Percentiles rank a stretch among this genome's conserved stretches.
Evolutionary conservation across 2,888 invertebrate genomes (phyloP).

Genomic region (Meandrusa payeni): DNA sequence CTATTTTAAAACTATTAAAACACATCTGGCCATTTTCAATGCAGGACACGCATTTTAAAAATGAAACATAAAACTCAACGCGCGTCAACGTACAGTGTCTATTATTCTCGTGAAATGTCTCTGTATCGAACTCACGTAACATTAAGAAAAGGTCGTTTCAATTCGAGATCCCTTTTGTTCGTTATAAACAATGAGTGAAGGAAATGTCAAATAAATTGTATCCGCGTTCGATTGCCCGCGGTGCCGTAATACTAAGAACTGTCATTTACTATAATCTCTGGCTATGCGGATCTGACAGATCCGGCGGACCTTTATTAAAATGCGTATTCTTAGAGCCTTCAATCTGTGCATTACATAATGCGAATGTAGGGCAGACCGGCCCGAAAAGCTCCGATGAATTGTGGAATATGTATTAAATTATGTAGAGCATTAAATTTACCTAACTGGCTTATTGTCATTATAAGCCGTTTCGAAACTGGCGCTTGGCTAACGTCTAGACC

Average conservation of each 20-base stretch:
- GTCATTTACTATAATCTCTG: slow-evolving; percentile 7
- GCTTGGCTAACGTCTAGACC: slow-evolving; percentile 43
- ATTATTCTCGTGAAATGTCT: not conserved
- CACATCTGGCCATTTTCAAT: too few relatives aligned
- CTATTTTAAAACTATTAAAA: not conserved
- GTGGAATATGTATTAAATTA: slow-evolving; percentile 34
- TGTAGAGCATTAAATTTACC: slow-evolving; percentile 43
- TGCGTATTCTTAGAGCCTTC: slow-evolving; percentile 19
- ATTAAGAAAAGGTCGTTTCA: slow-evolving; percentile 10
- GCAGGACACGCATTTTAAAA: too few relatives aligned
- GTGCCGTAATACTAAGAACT: slow-evolving; percentile 7
- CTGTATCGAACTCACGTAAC: not conserved
- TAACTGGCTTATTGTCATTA: slow-evolving; percentile 36
- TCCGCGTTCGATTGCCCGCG: slow-evolving; percentile 10
- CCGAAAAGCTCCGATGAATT: slow-evolving; percentile 29
- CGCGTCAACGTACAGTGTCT: too few relatives aligned
- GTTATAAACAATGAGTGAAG: slow-evolving; percentile 6
- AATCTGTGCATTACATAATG: slow-evolving; percentile 30
- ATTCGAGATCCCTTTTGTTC: slow-evolving; percentile 6
- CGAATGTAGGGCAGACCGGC: slow-evolving; percentile 30
- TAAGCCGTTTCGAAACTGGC: slow-evolving; percentile 38
- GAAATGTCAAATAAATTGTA: slow-evolving; percentile 11
- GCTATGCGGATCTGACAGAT: slow-evolving; percentile 19
- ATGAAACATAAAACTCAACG: too few relatives aligned
- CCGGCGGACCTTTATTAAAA: slow-evolving; percentile 18